Evolutionary conservation across 2,797 vertebrate species (phyloP).

Genomic region (Propithecus perrieri): DNA sequence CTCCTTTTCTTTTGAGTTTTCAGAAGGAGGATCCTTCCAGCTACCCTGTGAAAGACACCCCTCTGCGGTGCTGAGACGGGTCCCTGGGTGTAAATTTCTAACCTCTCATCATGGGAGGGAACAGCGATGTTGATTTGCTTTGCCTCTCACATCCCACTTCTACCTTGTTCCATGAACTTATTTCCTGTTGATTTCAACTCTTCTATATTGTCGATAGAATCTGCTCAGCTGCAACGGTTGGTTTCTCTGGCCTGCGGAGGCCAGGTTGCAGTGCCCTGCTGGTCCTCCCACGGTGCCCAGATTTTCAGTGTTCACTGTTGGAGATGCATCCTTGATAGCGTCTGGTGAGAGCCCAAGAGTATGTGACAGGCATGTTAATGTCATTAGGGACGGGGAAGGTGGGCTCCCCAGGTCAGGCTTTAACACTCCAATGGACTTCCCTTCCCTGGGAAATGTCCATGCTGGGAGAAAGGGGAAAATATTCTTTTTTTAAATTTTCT

Average conservation of each 20-base stretch:
- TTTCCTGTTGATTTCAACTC: background rate
- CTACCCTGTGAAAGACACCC: background rate
- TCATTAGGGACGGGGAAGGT: background rate
- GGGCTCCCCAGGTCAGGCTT: background rate
- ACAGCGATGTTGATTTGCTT: background rate
- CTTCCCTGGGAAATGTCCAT: background rate
- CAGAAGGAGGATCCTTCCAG: background rate
- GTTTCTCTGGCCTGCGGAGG: background rate
- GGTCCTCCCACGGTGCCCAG: accelerated
- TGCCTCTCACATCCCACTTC: background rate
- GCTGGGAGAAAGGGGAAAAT: background rate
- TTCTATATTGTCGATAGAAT: background rate
- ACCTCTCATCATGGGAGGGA: accelerated
- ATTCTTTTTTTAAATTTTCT: constrained; percentile 16
- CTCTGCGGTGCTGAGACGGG: background rate
- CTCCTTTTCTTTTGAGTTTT: background rate
- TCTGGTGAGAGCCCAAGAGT: background rate
- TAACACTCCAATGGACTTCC: background rate
- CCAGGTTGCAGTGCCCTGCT: too few relatives aligned
- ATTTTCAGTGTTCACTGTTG: background rate
- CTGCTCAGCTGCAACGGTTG: background rate
- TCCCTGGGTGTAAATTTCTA: background rate
- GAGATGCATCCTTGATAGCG: accelerated
- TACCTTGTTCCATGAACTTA: background rate
- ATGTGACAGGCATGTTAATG: background rate